Evolutionary conservation across 2,888 invertebrate species (phyloP), one percentile per base, ranked within the genome.

Genomic region (Pomacea canaliculata): DNA sequence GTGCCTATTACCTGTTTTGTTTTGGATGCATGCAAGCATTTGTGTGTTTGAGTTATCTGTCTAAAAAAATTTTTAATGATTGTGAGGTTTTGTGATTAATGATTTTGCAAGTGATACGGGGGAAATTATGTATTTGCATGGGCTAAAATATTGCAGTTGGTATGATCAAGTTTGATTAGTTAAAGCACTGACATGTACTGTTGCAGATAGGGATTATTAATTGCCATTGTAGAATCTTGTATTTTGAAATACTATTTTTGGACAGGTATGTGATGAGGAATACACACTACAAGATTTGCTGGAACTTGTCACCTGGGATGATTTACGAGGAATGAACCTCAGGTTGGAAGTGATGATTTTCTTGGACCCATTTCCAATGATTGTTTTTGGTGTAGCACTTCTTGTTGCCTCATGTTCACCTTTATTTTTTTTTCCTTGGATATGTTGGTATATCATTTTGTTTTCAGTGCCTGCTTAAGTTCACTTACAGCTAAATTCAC

Each of bases 291-390:
- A 81, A 65, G 86, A 86, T 76, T 92, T 98, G 73, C 91, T 97
- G 79, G 93, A 93, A 80, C 94, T 95, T 85, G 94, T 96, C 85
- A 94, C 94, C 27, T 93, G 96, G 83, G 95, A 96, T 73, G 98
- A 98, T 91, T 91, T 98, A 74, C 93, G 94, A 75, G 93, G 94
- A 85, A 92, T 97, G 76, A 94, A 94, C 73, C 92, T 98, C 77
- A 94, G 94, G 96, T 96, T 91, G 89, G 92, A 79, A 27, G 16
- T 49, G 71, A 18, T 49, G 37, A 13, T 56, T 56, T 10, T 56
- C 2, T 56, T 23, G 23, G 23, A 56, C 3, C 51, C 51, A 56
- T 71, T 16, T n/a, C 19, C 16, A 60, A 13, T 13, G 10, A 71
- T 56, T 59, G 13, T 59, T 18, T 56, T 16, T 16, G 27, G 10